These are phyloP conservation scores for Auanema sp. DNA, from an alignment of 2,888 invertebrate species.

Conservation along the genomic window DNA sequence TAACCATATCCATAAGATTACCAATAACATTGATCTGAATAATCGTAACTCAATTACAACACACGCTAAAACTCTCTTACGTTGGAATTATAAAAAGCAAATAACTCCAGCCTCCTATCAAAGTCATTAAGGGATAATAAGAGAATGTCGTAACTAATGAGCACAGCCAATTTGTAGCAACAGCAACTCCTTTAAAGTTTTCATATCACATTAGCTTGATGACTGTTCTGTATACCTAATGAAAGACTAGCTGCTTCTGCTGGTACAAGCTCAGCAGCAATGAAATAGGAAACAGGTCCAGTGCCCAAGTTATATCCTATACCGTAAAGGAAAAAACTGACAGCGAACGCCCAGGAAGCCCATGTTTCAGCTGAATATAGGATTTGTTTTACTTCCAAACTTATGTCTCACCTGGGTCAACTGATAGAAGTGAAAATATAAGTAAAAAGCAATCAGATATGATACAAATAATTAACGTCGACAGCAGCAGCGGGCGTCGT, in stretches of 20 bases:
- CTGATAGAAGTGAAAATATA: slow-evolving; percentile 46
- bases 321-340: slow-evolving; percentile 54
- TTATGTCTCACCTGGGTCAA: slow-evolving; percentile 29
- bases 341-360: slow-evolving; percentile 52
- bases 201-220: not conserved
- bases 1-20: slow-evolving; percentile 44
- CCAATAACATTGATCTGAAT: slow-evolving; percentile 39
- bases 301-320: slow-evolving; percentile 57
- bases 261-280: slow-evolving; percentile 54
- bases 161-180: slow-evolving; percentile 55
- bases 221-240: slow-evolving; percentile 18
- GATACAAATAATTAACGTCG: slow-evolving; percentile 51
- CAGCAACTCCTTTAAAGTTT: slow-evolving; percentile 39
- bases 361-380: slow-evolving; percentile 31
- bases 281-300: slow-evolving; percentile 57
- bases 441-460: slow-evolving; percentile 44
- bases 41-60: not conserved
- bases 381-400: too few relatives aligned
- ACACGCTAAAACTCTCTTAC: slow-evolving; percentile 12
- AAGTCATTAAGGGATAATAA: slow-evolving; percentile 51
- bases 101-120: slow-evolving; percentile 58
- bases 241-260: slow-evolving; percentile 37
- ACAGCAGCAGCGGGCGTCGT: slow-evolving; percentile 49
- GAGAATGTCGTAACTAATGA: slow-evolving; percentile 49
- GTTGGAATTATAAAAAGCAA: slow-evolving; percentile 55